These are phyloP conservation scores for Bombus confusus DNA, from an alignment of 1,140 invertebrate genomes.

Conservation along the genomic window DNA sequence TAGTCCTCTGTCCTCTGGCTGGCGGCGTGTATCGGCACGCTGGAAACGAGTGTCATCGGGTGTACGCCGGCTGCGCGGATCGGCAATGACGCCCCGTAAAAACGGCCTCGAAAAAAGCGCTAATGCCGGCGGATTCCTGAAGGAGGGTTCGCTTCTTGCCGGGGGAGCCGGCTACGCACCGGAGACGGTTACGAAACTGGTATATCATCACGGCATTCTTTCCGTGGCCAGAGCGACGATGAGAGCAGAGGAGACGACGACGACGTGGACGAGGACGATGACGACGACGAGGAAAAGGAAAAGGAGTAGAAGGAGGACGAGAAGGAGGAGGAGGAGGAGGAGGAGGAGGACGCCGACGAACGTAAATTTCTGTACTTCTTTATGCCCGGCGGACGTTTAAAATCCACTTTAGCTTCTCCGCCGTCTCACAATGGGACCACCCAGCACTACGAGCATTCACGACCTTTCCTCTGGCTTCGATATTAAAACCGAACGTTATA, in stretches of 20 bases:
- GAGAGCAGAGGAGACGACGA: background rate
- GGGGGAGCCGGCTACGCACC: background rate
- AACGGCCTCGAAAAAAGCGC: conserved; percentile 70
- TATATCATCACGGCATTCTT: conserved; percentile 63
- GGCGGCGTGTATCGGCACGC: conserved; percentile 53
- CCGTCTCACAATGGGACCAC: conserved; percentile 63
- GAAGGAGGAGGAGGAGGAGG: background rate
- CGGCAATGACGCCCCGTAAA: conserved; percentile 65
- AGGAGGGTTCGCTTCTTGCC: conserved; percentile 56
- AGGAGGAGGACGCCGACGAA: conserved; percentile 25
- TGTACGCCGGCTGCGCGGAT: conserved; percentile 49
- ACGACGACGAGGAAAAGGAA: conserved; percentile 2
- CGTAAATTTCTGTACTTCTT: conserved; percentile 66
- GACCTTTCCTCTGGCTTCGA: conserved; percentile 42
- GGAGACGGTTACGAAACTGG: conserved; percentile 52
- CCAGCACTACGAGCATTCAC: conserved; percentile 43
- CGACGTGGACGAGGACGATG: background rate
- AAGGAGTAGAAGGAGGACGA: background rate
- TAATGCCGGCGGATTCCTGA: conserved; percentile 72
- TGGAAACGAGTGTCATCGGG: conserved; percentile 70
- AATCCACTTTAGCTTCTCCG: conserved; percentile 62
- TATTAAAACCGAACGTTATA: conserved; percentile 51
- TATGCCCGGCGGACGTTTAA: conserved; percentile 61
- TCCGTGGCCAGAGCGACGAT: conserved; percentile 20
- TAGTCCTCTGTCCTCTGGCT: conserved; percentile 48